Conservation (phyloP, 2,888 invertebrate genomes). For the Tupiocoris notatus region DNA sequence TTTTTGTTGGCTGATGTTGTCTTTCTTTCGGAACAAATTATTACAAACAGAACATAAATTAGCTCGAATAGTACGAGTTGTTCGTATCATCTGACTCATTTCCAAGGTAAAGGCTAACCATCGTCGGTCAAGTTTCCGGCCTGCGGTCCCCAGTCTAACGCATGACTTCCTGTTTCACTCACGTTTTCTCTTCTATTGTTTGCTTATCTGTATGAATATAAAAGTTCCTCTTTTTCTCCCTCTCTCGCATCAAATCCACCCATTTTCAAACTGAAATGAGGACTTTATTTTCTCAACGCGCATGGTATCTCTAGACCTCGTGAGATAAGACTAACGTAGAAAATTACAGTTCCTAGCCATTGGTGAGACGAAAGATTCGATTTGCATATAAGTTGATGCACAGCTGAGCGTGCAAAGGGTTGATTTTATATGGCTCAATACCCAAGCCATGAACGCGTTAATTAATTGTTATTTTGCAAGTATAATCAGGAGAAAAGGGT, state of each 20-base stretch:
- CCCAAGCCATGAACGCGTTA: conserved; percentile 6
- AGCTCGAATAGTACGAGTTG: not conserved
- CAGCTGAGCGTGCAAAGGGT: not conserved
- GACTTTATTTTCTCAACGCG: conserved; percentile 1
- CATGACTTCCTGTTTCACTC: conserved; percentile 29
- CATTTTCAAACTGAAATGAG: conserved; percentile 9
- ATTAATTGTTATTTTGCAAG: conserved; percentile 34
- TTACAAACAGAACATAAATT: conserved; percentile 35
- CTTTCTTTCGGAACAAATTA: conserved; percentile 27
- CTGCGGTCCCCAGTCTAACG: conserved; percentile 7
- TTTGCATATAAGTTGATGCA: not conserved
- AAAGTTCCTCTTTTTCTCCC: not conserved
- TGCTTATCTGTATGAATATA: conserved; percentile 18
- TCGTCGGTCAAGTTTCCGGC: conserved; percentile 34
- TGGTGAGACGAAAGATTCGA: too few relatives aligned
- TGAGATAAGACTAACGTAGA: too few relatives aligned
- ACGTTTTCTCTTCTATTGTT: conserved; percentile 26
- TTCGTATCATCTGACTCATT: not conserved
- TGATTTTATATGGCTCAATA: not conserved
- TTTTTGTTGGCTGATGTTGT: too few relatives aligned
- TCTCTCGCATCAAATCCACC: not conserved
- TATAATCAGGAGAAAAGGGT: conserved; percentile 13
- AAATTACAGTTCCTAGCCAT: too few relatives aligned
- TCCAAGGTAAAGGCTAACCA: conserved; percentile 2
- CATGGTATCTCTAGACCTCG: not conserved